phyloP scores from a whole-genome alignment of 2,888 invertebrate species.

The Agrotis puta region DNA sequence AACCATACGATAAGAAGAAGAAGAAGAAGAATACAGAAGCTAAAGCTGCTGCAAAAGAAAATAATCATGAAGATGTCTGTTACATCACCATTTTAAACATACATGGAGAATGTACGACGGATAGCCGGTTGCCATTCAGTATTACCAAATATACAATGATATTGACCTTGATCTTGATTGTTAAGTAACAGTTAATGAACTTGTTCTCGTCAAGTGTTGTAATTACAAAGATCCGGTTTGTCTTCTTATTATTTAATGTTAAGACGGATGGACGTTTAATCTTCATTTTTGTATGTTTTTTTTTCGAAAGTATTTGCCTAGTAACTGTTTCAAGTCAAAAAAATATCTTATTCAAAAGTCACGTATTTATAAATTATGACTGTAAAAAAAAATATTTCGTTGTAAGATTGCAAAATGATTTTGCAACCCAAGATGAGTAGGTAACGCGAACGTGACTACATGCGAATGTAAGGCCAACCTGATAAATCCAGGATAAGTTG shows the following conservation, averaged over 20 bases:
- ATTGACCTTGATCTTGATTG: conserved; percentile 53
- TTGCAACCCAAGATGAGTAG: background rate
- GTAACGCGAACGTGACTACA: too few species aligned
- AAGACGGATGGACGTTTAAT: too few species aligned
- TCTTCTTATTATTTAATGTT: background rate
- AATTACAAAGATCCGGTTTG: conserved; percentile 48
- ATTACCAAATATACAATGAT: conserved; percentile 25
- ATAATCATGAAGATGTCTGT: background rate
- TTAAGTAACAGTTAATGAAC: conserved; percentile 50
- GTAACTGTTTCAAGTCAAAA: background rate
- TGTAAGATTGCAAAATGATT: background rate
- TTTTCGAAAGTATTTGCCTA: background rate
- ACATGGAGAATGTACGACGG: conserved; percentile 8
- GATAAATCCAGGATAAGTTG: background rate
- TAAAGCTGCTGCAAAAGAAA: background rate
- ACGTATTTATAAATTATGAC: background rate
- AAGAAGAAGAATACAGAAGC: background rate
- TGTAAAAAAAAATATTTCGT: conserved; percentile 2
- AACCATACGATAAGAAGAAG: too few species aligned
- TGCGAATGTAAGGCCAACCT: too few species aligned
- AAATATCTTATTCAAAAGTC: background rate
- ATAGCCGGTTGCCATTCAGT: background rate
- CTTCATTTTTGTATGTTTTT: background rate
- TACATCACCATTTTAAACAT: background rate
- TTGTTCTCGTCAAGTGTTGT: conserved; percentile 46